phyloP scores from a whole-genome alignment of 2,797 vertebrate species.

The Enteromius mattozi region DNA sequence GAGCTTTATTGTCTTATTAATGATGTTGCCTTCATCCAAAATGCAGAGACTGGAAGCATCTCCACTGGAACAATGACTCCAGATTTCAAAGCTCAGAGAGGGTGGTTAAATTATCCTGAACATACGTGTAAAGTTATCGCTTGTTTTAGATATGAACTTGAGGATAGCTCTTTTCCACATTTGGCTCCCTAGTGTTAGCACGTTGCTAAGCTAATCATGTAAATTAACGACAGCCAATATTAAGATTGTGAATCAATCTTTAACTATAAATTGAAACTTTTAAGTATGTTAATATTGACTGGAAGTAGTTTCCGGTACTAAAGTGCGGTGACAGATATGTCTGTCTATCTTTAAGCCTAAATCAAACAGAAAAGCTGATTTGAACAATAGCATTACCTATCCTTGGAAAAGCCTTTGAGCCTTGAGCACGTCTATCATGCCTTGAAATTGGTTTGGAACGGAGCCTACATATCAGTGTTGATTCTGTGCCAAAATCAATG shows the following conservation, averaged over 20 bases:
- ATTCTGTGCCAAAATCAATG: slow-evolving; percentile 1
- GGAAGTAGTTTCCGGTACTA: not conserved
- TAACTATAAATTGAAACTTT: not conserved
- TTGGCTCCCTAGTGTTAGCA: not conserved
- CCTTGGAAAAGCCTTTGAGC: not conserved
- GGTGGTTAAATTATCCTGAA: not conserved
- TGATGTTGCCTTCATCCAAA: slow-evolving; percentile 10
- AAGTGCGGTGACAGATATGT: not conserved
- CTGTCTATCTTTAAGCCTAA: not conserved
- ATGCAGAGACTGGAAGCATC: slow-evolving; percentile 11
- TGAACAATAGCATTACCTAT: not conserved
- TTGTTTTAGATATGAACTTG: not conserved
- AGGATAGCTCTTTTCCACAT: no score
- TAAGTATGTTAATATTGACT: not conserved
- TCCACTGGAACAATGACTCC: not conserved
- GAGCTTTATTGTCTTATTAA: slow-evolving; percentile 20
- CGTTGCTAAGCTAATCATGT: not conserved
- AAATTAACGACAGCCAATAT: not conserved
- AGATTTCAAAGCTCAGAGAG: not conserved
- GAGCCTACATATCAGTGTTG: not conserved
- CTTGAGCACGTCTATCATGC: not conserved
- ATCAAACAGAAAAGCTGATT: not conserved
- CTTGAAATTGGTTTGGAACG: slow-evolving; percentile 16
- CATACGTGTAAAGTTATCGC: not conserved
- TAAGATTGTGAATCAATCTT: not conserved